Evolutionary conservation across 2,888 invertebrate species (phyloP).

Genomic region (Ophion ventricosus): DNA sequence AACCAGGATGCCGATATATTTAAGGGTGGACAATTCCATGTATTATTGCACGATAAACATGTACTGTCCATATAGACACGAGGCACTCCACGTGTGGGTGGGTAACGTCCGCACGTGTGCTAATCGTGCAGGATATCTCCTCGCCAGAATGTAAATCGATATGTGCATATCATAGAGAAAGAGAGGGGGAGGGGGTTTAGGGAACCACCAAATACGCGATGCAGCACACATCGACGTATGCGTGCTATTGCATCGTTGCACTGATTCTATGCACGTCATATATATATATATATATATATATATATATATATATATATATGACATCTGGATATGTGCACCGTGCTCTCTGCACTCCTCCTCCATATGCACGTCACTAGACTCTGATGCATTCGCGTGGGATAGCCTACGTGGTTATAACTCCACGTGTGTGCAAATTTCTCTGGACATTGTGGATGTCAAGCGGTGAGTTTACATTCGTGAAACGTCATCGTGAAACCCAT

Average conservation of each 20-base stretch:
- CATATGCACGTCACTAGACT: conserved; percentile 14
- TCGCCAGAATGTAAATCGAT: conserved; percentile 70
- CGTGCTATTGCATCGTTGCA: conserved; percentile 43
- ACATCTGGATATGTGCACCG: conserved; percentile 7
- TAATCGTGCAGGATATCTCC: conserved; percentile 63
- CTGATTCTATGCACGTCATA: conserved; percentile 60
- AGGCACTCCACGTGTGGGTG: not conserved
- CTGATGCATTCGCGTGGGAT: conserved; percentile 1
- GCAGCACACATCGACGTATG: conserved; percentile 60
- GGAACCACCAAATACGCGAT: conserved; percentile 44
- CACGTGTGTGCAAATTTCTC: conserved; percentile 37
- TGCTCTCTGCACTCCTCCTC: not conserved
- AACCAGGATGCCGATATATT: conserved; percentile 3
- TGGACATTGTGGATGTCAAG: conserved; percentile 52
- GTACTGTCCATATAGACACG: conserved; percentile 14
- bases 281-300: no score
- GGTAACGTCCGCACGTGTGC: conserved; percentile 51
- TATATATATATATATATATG: no score
- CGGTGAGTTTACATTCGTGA: conserved; percentile 55
- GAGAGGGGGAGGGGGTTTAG: conserved; percentile 36
- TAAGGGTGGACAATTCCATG: not conserved
- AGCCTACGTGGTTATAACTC: not conserved
- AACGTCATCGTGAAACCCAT: conserved; percentile 57
- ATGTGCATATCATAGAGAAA: conserved; percentile 50
- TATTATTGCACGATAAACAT: conserved; percentile 25